Percentiles rank a stretch among this genome's conserved stretches.
Evolutionary conservation across 2,113 vertebrate species (phyloP).

Genomic region (Hydrolagus affinis): DNA sequence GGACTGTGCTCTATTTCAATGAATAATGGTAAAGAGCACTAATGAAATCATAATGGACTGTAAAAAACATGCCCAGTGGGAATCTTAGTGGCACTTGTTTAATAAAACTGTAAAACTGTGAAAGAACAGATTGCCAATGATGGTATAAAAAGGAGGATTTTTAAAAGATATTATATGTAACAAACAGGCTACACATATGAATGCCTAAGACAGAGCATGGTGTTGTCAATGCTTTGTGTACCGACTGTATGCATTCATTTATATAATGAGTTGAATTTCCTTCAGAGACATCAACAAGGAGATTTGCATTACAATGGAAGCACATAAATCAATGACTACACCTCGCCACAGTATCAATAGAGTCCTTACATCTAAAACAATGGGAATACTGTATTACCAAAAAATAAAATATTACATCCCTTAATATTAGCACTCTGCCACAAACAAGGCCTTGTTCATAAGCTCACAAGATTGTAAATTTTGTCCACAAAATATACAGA

Average conservation of each 20-base stretch:
- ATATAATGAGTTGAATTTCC: not conserved
- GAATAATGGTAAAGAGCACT: constrained; percentile 19
- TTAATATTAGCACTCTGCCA: no score
- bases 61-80: constrained; percentile 20
- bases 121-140: constrained; percentile 26
- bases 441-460: no score
- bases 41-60: constrained; percentile 28
- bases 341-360: no score
- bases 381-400: no score
- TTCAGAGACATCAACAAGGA: not conserved
- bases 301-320: not conserved
- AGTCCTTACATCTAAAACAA: no score
- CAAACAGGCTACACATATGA: not conserved
- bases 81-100: constrained; percentile 16
- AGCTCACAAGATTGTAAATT: no score
- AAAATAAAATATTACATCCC: no score
- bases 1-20: constrained; percentile 4
- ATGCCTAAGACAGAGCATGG: not conserved
- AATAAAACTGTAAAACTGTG: constrained; percentile 16
- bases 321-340: not conserved
- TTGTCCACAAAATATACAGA: no score
- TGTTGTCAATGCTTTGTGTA: not conserved
- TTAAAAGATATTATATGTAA: not conserved
- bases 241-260: not conserved
- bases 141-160: not conserved